Conservation (phyloP, 2,797 vertebrate species). For the Leptoclinus maculatus region DNA sequence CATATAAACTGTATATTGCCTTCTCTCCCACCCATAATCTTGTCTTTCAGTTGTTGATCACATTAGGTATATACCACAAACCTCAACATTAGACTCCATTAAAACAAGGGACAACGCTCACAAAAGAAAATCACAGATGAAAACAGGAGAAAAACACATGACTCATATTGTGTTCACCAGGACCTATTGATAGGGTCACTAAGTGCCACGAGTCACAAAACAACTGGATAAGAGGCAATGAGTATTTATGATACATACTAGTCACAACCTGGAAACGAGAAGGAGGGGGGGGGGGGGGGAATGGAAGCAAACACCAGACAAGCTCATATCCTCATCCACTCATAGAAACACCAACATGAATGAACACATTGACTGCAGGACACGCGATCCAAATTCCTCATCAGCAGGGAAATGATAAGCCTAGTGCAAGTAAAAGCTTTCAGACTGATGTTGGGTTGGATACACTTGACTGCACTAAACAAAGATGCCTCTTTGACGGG, state of each 20-base stretch:
- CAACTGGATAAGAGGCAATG: neutral
- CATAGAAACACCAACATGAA: constrained; percentile 6
- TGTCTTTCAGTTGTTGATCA: neutral
- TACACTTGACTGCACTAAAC: neutral
- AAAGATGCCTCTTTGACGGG: neutral
- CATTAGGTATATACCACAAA: neutral
- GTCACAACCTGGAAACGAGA: neutral
- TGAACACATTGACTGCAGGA: neutral
- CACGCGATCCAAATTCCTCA: constrained; percentile 8
- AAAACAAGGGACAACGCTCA: neutral
- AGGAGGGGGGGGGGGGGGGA: no score
- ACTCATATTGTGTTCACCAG: neutral
- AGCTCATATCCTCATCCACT: constrained; percentile 9
- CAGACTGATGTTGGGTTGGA: neutral
- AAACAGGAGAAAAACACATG: neutral
- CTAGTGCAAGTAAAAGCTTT: neutral
- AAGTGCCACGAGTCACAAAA: neutral
- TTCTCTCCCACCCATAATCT: no score
- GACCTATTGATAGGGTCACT: neutral
- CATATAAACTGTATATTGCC: neutral
- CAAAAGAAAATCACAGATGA: neutral
- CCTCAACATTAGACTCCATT: neutral
- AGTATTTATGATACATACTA: neutral
- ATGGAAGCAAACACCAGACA: neutral
- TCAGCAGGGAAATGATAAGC: constrained; percentile 8